Evolutionary conservation across 2,797 vertebrate genomes (phyloP).

Genomic region (Brotula barbata): DNA sequence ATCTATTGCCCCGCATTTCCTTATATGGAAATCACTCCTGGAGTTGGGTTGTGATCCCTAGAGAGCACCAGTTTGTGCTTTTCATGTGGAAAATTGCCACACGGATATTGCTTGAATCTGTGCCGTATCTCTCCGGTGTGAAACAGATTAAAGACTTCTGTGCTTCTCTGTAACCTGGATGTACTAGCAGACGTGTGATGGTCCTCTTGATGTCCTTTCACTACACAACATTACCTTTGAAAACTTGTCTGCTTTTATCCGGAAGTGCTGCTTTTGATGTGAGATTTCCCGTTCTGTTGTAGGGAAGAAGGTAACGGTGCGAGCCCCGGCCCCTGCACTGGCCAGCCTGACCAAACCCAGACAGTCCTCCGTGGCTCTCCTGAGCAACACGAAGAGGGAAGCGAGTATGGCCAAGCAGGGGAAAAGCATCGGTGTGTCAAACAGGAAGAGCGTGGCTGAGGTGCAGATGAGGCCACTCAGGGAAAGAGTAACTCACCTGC

Average conservation of each 20-base stretch:
- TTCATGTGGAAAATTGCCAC: too few relatives aligned
- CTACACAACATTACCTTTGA: too few relatives aligned
- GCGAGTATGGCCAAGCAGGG: constrained; percentile 30
- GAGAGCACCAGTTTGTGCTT: too few relatives aligned
- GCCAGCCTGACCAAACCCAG: constrained; percentile 82
- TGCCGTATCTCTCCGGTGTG: too few relatives aligned
- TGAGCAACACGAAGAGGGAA: constrained; percentile 46
- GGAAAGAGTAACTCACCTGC: constrained; percentile 87
- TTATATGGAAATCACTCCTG: too few relatives aligned
- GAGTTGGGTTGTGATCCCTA: too few relatives aligned
- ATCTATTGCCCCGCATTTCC: too few relatives aligned
- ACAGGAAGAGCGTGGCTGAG: constrained; percentile 57
- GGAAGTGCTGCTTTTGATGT: constrained; percentile 13
- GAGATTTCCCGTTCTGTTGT: constrained; percentile 2
- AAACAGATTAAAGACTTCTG: too few relatives aligned
- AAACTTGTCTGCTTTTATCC: constrained; percentile 3
- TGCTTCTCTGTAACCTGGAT: too few relatives aligned
- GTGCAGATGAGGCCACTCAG: constrained; percentile 82
- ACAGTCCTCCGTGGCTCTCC: constrained; percentile 79
- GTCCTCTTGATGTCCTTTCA: too few relatives aligned
- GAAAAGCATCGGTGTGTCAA: constrained; percentile 26
- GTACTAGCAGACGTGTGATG: too few relatives aligned
- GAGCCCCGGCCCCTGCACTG: constrained; percentile 83
- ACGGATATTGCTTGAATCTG: too few relatives aligned
- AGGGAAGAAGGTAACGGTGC: constrained; percentile 89